Evolutionary conservation across 2,797 vertebrate species (phyloP), one percentile per base, ranked within the genome.

Genomic region (Phyllotis vaccarum): DNA sequence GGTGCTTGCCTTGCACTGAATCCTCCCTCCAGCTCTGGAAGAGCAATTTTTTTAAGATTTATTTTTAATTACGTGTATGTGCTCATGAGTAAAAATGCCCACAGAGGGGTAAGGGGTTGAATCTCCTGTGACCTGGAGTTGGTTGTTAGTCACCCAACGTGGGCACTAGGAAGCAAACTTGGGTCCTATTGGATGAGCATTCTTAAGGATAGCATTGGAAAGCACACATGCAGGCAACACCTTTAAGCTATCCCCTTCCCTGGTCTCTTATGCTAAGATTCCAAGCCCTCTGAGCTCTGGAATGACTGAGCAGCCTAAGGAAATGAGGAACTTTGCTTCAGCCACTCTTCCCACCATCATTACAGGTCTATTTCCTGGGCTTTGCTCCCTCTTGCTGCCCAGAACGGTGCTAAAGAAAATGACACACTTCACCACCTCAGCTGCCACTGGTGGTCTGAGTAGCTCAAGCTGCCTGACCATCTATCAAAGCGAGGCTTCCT

Each of bases 371-470:
- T 19, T 95, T 76, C 68, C 74, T 70, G 70, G 64, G 54, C 93
- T 98, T 94, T 97, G 60, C 93, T 97, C 96, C 82, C 8, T 58
- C 19, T 97, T 97, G 75, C 95, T 95, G 91, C 95, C 70, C 94
- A 93, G 94, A 76, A 64, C 82, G 96, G 95, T 96, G 60, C 86
- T 1, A 37, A 95, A 27, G 0, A 79, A 93, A 74, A 93, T 90
- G 76, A 93, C 91, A 86, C 86, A n/a, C 52, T 95, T 16, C 5
- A 62, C 75, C 94, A 86, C 90, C 58, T 95, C 17, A 0, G 7
- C 66, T 86, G 24, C 95, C 31, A 3, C 68, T 81, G 49, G 27
- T 27, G 74, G 79, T 72, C 87, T 90, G 68, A 75, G 70, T 54
- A 21, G 79, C 54, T 2, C 87, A 40, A 21, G 40, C 70, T 75